A percentile compares a stretch with the other conserved stretches of the same genome.
phyloP scores from a whole-genome alignment of 2,113 vertebrate species.

The Ceratotherium simum region DNA sequence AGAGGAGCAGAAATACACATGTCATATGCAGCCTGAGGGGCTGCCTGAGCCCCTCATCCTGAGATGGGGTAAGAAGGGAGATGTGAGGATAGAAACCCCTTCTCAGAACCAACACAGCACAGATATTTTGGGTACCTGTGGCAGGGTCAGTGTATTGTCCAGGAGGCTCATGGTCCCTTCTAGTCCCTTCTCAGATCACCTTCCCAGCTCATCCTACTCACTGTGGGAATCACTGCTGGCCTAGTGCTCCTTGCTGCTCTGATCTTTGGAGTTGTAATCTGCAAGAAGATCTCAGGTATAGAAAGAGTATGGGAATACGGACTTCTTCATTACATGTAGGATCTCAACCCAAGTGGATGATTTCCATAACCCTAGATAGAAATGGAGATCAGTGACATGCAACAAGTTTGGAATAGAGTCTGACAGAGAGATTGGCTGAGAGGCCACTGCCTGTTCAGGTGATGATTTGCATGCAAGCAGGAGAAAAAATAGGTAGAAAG shows the following conservation, averaged over 20 bases:
- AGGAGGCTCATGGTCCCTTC: neutral
- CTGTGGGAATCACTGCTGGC: neutral
- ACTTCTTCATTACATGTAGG: neutral
- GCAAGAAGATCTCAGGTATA: neutral
- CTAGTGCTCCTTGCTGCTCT: neutral
- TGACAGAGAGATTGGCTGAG: neutral
- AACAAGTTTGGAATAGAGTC: neutral
- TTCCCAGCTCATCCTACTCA: neutral
- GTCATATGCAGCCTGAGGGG: neutral
- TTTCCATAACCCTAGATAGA: neutral
- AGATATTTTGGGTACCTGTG: neutral
- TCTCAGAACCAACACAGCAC: neutral
- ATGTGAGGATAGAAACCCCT: neutral
- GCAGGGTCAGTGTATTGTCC: neutral
- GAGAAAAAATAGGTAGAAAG: neutral
- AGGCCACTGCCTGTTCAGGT: neutral
- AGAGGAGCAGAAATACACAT: neutral
- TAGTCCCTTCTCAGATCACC: neutral
- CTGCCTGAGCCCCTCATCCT: neutral
- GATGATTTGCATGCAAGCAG: neutral
- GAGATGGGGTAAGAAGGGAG: neutral
- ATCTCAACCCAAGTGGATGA: neutral
- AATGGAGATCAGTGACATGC: neutral
- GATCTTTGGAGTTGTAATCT: neutral
- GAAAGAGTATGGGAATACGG: neutral